Evolutionary conservation across 2,113 vertebrate genomes (phyloP), one percentile per base, ranked within the genome.

Genomic region (Corvus moneduloides): DNA sequence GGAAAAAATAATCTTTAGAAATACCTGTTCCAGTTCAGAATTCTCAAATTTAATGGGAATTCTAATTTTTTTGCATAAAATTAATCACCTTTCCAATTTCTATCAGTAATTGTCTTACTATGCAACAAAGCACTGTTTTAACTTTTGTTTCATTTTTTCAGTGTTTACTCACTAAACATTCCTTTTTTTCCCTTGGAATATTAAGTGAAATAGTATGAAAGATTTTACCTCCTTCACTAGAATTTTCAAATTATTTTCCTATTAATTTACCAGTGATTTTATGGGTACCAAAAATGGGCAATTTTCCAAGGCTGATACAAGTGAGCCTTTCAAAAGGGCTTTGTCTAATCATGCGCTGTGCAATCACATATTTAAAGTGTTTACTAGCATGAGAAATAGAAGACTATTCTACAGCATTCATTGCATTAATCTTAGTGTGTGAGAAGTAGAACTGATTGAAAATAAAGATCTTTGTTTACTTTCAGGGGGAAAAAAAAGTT

Each of bases 401-500:
- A 79, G 52, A 79, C 8, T 27, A 7, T 64, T 79, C 59, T 35
- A 41, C 44, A 69, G 35, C 35, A 67, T 91, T 67, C 6, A 2
- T 58, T 87, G 26, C 49, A 15, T 73, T 82, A 51, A 43, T 94
- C 39, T 48, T 58, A 10, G 11, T 35, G 11, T 63, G 24, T 44
- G 33, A 71, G 39, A 77, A 87, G 56, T 51, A 66, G 48, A 81
- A 77, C 48, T 44, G 37, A 32, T 84, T 48, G 56, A 76, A 90
- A 88, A 90, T 63, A 10, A 67, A 48, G 23, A 21, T 66, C 37
- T 90, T 69, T 56, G 52, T 27, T 77, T 73, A 41, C 11, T 66
- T 77, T 32, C 3, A 7, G 33, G 10, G 3, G 1, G 1, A 4
- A 16, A 63, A 63, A 43, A 10, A 28, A 9, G 11, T 49, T n/a